Evolutionary conservation across 2,888 invertebrate species (phyloP).

Genomic region (Zygaena filipendulae): DNA sequence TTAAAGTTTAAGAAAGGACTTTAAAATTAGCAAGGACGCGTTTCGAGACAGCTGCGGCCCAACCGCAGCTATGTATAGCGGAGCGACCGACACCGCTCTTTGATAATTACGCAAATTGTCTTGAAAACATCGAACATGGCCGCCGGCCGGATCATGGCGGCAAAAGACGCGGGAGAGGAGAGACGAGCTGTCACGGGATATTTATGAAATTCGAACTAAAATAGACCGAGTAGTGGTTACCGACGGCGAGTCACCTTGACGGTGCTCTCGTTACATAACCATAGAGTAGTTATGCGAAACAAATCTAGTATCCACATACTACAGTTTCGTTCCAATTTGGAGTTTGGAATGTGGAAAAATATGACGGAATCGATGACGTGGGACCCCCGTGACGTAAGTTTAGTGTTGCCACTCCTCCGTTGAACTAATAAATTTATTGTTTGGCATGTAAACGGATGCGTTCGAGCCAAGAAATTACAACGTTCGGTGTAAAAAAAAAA

Average conservation of each 20-base stretch:
- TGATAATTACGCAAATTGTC: constrained; percentile 48
- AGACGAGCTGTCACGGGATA: constrained; percentile 65
- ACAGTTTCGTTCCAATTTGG: constrained; percentile 29
- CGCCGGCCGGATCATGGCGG: constrained; percentile 41
- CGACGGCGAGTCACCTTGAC: constrained; percentile 62
- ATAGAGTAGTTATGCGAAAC: no score
- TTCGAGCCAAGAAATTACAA: constrained; percentile 68
- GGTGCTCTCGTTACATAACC: constrained; percentile 53
- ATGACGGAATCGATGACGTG: constrained; percentile 55
- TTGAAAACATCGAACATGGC: constrained; percentile 41
- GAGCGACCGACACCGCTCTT: constrained; percentile 21
- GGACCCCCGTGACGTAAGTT: constrained; percentile 47
- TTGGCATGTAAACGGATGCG: constrained; percentile 69
- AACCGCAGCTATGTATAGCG: constrained; percentile 21
- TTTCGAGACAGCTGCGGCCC: constrained; percentile 29
- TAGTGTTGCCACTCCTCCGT: constrained; percentile 64
- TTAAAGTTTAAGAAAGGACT: constrained; percentile 62
- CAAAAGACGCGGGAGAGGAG: constrained; percentile 58
- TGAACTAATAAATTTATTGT: constrained; percentile 67
- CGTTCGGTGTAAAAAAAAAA: constrained; percentile 61
- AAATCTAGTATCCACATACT: constrained; percentile 31
- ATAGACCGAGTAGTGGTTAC: constrained; percentile 61
- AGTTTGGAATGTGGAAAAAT: constrained; percentile 42
- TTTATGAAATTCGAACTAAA: constrained; percentile 67
- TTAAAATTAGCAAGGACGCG: constrained; percentile 65